phyloP scores from a whole-genome alignment of 2,113 vertebrate genomes.

The Sinocyclocheilus anophthalmus region DNA sequence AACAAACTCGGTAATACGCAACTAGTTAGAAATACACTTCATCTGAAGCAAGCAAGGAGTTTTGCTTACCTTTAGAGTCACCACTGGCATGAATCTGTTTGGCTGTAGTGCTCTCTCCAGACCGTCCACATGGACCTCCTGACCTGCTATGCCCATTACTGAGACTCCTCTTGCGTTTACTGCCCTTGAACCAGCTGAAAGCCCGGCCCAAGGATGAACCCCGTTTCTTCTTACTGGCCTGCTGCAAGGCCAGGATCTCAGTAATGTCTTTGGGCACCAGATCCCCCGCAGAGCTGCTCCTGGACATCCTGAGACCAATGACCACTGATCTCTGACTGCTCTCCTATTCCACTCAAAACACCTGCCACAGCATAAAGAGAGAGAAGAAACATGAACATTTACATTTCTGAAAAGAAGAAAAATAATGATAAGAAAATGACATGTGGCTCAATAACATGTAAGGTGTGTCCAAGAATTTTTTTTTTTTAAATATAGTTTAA shows the following conservation, averaged over 20 bases:
- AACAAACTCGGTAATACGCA: neutral
- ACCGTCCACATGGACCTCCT: slow-evolving; percentile 47
- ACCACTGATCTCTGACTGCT: neutral
- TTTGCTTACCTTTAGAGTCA: slow-evolving; percentile 71
- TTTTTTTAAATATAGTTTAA: neutral
- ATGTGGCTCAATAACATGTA: neutral
- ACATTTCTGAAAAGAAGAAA: neutral
- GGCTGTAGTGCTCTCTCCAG: slow-evolving; percentile 49
- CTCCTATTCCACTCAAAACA: slow-evolving; percentile 11
- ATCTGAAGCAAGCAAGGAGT: no score
- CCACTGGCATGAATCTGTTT: slow-evolving; percentile 60
- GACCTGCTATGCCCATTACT: slow-evolving; percentile 65
- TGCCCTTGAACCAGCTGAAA: slow-evolving; percentile 86
- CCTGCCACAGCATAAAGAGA: slow-evolving; percentile 10
- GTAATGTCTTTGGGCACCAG: slow-evolving; percentile 81
- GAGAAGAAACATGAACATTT: neutral
- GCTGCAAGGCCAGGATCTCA: slow-evolving; percentile 76
- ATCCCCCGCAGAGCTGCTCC: slow-evolving; percentile 75
- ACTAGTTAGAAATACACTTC: neutral
- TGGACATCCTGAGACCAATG: slow-evolving; percentile 71
- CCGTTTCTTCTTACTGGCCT: slow-evolving; percentile 73
- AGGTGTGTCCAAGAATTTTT: no score
- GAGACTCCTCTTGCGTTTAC: slow-evolving; percentile 74
- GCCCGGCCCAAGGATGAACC: slow-evolving; percentile 82
- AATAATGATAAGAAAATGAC: neutral